phyloP scores from a whole-genome alignment of 2,113 vertebrate species.

The Craseonycteris thonglongyai region DNA sequence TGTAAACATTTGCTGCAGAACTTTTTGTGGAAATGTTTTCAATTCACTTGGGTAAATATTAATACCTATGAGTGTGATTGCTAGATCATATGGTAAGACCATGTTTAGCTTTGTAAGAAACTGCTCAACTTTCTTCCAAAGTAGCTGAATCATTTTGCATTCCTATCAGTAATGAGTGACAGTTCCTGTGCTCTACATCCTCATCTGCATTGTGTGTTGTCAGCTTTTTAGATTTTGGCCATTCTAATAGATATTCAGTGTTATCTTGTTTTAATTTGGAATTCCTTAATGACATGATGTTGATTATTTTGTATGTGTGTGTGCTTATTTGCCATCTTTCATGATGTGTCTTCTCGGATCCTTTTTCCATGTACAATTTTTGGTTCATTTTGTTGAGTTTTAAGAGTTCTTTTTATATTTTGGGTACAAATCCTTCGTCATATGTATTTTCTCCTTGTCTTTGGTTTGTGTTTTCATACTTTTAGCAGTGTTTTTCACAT shows the following conservation, averaged over 20 bases:
- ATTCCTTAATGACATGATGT: neutral
- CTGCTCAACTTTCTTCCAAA: neutral
- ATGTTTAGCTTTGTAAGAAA: neutral
- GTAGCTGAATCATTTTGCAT: neutral
- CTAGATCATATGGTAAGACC: neutral
- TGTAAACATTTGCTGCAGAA: neutral
- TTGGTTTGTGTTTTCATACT: neutral
- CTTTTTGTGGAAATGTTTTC: neutral
- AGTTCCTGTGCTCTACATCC: neutral
- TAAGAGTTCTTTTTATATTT: constrained; percentile 7
- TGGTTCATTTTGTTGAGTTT: neutral
- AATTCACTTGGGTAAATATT: neutral
- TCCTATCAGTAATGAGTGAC: neutral
- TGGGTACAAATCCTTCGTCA: neutral
- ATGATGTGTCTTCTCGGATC: neutral
- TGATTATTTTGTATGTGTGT: neutral
- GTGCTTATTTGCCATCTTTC: neutral
- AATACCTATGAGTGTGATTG: neutral
- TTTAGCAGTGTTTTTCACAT: neutral
- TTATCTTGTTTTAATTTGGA: neutral
- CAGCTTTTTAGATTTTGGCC: neutral
- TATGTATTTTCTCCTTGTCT: neutral
- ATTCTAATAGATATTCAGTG: neutral
- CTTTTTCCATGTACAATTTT: neutral
- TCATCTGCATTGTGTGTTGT: neutral